Conservation (phyloP, 2,888 invertebrate species). For the Eupsilia transversa region DNA sequence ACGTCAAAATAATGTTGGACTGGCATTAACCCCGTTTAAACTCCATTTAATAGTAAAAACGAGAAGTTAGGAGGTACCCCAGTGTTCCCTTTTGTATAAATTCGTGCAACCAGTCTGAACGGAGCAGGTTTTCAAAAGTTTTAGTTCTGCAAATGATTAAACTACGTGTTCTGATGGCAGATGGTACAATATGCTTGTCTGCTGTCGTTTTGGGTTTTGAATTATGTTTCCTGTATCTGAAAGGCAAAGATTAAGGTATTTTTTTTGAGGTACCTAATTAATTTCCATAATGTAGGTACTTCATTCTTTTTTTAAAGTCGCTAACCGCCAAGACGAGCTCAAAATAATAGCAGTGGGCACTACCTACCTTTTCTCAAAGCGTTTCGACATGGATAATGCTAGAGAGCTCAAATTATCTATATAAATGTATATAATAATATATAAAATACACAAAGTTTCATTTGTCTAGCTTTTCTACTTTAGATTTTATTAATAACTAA, state of each 20-base stretch:
- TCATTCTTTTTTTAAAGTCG: background rate
- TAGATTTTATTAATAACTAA: background rate
- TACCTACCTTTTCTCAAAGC: background rate
- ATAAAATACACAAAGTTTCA: background rate
- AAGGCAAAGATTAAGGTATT: no score
- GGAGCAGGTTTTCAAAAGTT: slow-evolving; percentile 34
- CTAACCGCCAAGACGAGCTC: background rate
- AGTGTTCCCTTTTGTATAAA: slow-evolving; percentile 53
- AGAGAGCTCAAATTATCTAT: background rate
- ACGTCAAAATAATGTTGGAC: slow-evolving; percentile 49
- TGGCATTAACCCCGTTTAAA: slow-evolving; percentile 52
- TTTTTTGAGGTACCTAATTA: background rate
- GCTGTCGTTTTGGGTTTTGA: background rate
- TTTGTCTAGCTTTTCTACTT: background rate
- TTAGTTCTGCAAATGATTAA: slow-evolving; percentile 33
- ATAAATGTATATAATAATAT: background rate
- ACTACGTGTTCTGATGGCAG: slow-evolving; percentile 18
- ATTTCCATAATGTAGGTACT: background rate
- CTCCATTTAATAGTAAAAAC: slow-evolving; percentile 57
- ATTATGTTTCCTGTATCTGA: background rate
- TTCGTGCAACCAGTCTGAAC: slow-evolving; percentile 40
- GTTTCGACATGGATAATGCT: background rate
- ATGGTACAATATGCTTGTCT: slow-evolving; percentile 17
- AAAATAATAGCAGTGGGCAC: background rate
- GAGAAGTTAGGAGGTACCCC: slow-evolving; percentile 35